Percentiles rank a stretch among this genome's conserved stretches.
These are phyloP conservation scores for Melanostoma scalare DNA, from an alignment of 2,888 invertebrate species.

Conservation along the genomic window DNA sequence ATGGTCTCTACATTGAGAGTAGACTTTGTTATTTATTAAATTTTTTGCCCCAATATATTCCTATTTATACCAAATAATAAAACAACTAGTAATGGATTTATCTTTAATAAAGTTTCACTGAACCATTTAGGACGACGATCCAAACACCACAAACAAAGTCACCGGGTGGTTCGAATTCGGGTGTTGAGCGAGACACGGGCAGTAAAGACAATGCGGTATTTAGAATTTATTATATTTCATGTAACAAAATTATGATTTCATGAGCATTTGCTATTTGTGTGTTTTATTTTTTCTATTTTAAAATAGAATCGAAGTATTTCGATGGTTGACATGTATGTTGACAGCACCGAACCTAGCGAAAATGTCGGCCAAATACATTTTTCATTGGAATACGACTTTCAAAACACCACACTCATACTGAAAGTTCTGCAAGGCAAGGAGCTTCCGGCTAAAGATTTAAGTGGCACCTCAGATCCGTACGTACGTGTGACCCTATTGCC, in stretches of 20 bases:
- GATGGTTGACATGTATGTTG: slow-evolving; percentile 97
- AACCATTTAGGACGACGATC: slow-evolving; percentile 75
- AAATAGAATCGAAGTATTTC: slow-evolving; percentile 93
- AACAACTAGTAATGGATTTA: slow-evolving; percentile 51
- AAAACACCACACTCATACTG: slow-evolving; percentile 94
- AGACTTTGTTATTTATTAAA: too few relatives aligned
- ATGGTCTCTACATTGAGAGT: too few relatives aligned
- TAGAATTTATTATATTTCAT: slow-evolving; percentile 1
- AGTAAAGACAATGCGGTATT: slow-evolving; percentile 76
- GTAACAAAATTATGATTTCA: background rate
- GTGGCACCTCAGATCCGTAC: slow-evolving; percentile 96
- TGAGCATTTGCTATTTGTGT: slow-evolving; percentile 8
- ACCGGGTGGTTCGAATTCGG: slow-evolving; percentile 88
- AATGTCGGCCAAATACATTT: slow-evolving; percentile 97
- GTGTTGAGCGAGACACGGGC: slow-evolving; percentile 78
- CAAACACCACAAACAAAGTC: slow-evolving; percentile 87
- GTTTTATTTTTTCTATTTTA: slow-evolving; percentile 41
- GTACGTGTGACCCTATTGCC: slow-evolving; percentile 94
- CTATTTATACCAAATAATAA: background rate
- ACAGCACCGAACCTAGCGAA: slow-evolving; percentile 95
- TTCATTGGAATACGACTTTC: slow-evolving; percentile 96
- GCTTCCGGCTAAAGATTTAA: slow-evolving; percentile 95
- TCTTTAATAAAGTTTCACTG: slow-evolving; percentile 74
- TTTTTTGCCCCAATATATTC: too few relatives aligned
- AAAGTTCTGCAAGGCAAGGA: slow-evolving; percentile 97